Base-by-base conservation (phyloP, 1,140 invertebrate species). In the Antheraea pernyi region DNA sequence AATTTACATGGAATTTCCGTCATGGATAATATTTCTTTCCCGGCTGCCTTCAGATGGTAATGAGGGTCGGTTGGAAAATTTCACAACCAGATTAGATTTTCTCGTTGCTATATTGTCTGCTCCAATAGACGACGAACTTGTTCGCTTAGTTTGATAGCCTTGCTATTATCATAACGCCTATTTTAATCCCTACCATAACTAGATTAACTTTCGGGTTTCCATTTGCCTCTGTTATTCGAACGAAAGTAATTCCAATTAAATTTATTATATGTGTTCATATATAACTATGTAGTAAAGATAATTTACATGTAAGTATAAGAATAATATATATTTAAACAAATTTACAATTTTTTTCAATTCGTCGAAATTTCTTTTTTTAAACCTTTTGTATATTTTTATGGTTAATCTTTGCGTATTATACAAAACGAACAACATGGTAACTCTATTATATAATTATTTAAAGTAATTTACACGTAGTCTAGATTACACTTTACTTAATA, bases 1-100 rank as follows among this genome's bases (percentile, higher is more conserved):
- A 85, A 89, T 89, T 89, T 86, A 83, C 84, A 88, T 89, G 80
- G 83, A 85, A 87, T 88, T 87, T 87, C 81, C 77, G 81, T 77
- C 77, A 80, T 80, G 80, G 74, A 75, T 77, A 83, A 81, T 84
- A 83, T 80, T 83, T 82, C 70, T 84, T 75, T 73, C 75, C 71
- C 72, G 66, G 72, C 62, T 72, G 79, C 79, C 77, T 82, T 81
- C 80, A 80, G 83, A 88, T 84, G 82, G 79, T 88, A 88, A 89
- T 86, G 83, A 86, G 81, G 75, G 80, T 74, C 74, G 76, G 80
- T 84, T 80, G 77, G 77, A 80, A 83, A 86, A 81, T 83, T 88
- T 84, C 85, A 82, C 67, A 72, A 84, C 74, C 76, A 81, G 78
- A 85, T 87, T 82, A 83, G 74, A 81, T 84, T 84, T 83, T 75